Evolutionary conservation across 2,888 invertebrate species (phyloP), one percentile per base, ranked within the genome.

Genomic region (Troides helena): DNA sequence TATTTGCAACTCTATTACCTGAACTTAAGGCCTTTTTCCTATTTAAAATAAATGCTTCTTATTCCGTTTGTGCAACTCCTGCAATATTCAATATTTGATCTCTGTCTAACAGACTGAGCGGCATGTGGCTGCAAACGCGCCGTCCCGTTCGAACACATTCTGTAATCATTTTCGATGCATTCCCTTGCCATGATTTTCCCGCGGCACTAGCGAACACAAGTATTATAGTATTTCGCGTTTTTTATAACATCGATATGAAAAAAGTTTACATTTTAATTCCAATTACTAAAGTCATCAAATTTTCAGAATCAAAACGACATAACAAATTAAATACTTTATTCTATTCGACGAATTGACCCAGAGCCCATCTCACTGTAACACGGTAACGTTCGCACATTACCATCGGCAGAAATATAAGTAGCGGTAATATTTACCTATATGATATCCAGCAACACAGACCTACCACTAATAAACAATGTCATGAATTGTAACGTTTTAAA

Each of bases 141-240:
- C 76, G 82, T 92, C 92, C 83, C 88, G 75, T 84, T 92, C 89
- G 73, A 77, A 78, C 89, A 88, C 90, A 90, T 92, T 90, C 88
- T 87, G 85, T 91, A 89, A 91, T 91, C 87, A 92, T 92, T 91
- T 92, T 90, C 89, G 89, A 90, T 91, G 92, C 92, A 92, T 92
- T 92, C 92, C 83, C 87, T 84, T 86, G 88, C 86, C 85, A 90
- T 90, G 92, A 92, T 92, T 92, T 91, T 90, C 86, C 85, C 85
- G 85, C 86, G 84, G 83, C 85, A 87, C 85, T 86, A 81, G 83
- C 77, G 78, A 84, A 85, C 74, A 75, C 76, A 74, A 78, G 77
- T 78, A 80, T 84, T 86, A 83, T 82, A 82, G 83, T 79, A 81
- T 81, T 86, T 82, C 83, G 79, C 78, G 78, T 81, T 78, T 30